phyloP scores from a whole-genome alignment of 2,113 vertebrate genomes.

The Gavialis gangeticus region DNA sequence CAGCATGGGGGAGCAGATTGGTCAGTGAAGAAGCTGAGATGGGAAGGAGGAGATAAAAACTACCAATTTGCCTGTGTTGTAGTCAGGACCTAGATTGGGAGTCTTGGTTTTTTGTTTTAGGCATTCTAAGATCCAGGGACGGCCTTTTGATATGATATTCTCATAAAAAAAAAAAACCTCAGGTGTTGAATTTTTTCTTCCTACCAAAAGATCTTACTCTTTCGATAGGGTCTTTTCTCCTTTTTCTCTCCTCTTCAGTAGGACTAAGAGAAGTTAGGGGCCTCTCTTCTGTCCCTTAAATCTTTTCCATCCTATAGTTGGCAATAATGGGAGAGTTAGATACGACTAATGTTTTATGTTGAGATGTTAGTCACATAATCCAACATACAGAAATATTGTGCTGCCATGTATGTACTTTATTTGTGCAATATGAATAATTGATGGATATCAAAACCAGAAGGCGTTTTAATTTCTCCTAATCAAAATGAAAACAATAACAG shows the following conservation, averaged over 20 bases:
- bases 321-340: background rate
- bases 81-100: background rate
- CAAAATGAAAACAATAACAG: background rate
- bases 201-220: background rate
- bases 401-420: background rate
- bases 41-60: background rate
- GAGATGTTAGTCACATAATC: background rate
- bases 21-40: background rate
- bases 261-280: background rate
- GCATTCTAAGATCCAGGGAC: too few species aligned
- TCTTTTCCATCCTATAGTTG: background rate
- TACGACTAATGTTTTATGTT: background rate
- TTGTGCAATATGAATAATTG: background rate
- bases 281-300: background rate
- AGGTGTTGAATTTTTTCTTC: background rate
- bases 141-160: background rate
- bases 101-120: background rate
- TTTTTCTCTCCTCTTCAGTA: background rate
- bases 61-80: background rate
- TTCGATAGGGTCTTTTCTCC: background rate
- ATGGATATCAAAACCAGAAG: background rate
- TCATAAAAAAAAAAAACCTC: background rate
- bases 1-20: background rate
- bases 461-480: slow-evolving; percentile 1
- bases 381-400: background rate